Evolutionary conservation across 23 tunicate species (phyloP), one percentile per base, ranked within the genome.

Genomic region (Trididemnum miniatum): DNA sequence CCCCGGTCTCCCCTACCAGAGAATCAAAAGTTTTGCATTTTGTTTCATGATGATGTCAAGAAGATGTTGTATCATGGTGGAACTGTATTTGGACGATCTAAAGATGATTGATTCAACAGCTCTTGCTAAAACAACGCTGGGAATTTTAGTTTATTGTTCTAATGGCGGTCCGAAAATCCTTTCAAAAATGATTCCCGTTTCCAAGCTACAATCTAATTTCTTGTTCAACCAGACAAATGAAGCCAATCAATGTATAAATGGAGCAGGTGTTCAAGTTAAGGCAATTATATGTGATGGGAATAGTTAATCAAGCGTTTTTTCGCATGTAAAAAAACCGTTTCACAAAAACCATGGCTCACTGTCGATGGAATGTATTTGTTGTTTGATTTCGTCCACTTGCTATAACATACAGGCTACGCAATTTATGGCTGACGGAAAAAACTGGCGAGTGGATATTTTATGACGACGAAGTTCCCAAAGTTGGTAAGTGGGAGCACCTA

Each of bases 341-440:
- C 75, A 30, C n/a, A 32, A 29, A 69, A 69, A n/a, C 75, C 37
- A 31, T 31, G 37, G 75, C n/a, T 69, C 7, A 69, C 37, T 30
- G 20, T 31, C 5, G 38, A 32, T 69, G 38, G 75, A 29, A 31
- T 12, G 12, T 69, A 31, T 69, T 29, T 69, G 35, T 34, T 69
- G 38, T 69, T 27, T 12, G 39, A 30, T 5, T 69, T 28, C 31
- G 75, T 69, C 9, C 75, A 29, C n/a, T 32, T 69, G n/a, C n/a
- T n/a, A n/a, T n/a, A n/a, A n/a, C n/a, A n/a, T n/a, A n/a, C n/a
- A n/a, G n/a, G n/a, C n/a, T n/a, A n/a, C n/a, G n/a, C n/a, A n/a
- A n/a, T n/a, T n/a, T n/a, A n/a, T 69, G 75, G 75, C 37, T 69
- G 37, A 69, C 75, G 7, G 75, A 69, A 69, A 32, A 32, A 31